A percentile compares a stretch with the other conserved stretches of the same genome.
phyloP scores from a whole-genome alignment of 2,888 invertebrate species.

The Pheosia gnoma region DNA sequence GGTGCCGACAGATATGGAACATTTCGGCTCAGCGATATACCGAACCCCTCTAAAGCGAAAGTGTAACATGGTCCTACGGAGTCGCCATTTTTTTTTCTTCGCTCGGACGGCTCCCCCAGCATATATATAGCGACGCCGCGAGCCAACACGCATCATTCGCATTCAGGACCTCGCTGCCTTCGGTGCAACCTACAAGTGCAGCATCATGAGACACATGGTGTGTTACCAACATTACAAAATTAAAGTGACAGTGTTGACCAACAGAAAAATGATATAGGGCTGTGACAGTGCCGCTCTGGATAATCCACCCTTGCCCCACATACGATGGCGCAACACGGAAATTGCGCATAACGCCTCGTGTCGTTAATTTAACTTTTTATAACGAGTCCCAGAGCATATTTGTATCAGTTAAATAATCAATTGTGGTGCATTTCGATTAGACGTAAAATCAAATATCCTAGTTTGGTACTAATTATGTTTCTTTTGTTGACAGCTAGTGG shows the following conservation, averaged over 20 bases:
- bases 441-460: conserved; percentile 44
- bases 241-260: conserved; percentile 53
- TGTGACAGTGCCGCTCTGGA: conserved; percentile 46
- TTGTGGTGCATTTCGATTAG: conserved; percentile 52
- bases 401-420: conserved; percentile 58
- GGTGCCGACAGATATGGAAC: conserved; percentile 64
- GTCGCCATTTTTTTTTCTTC: conserved; percentile 75
- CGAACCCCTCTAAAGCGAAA: conserved; percentile 81
- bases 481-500: conserved; percentile 75
- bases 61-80: conserved; percentile 79
- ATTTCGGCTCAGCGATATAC: conserved; percentile 60
- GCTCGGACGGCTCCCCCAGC: conserved; percentile 75
- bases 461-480: conserved; percentile 35
- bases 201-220: conserved; percentile 84
- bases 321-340: conserved; percentile 64
- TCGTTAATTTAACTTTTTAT: conserved; percentile 56
- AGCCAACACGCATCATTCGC: conserved; percentile 81
- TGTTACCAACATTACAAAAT: conserved; percentile 45
- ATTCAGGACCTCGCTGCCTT: conserved; percentile 82
- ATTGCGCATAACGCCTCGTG: conserved; percentile 56
- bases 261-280: conserved; percentile 28
- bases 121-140: conserved; percentile 79
- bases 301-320: conserved; percentile 53
- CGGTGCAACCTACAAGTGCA: conserved; percentile 80
- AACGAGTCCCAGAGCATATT: conserved; percentile 43